Base-by-base conservation (phyloP, 92 coral and sea anemone genomes). In the Zoanthus gigantus region DNA sequence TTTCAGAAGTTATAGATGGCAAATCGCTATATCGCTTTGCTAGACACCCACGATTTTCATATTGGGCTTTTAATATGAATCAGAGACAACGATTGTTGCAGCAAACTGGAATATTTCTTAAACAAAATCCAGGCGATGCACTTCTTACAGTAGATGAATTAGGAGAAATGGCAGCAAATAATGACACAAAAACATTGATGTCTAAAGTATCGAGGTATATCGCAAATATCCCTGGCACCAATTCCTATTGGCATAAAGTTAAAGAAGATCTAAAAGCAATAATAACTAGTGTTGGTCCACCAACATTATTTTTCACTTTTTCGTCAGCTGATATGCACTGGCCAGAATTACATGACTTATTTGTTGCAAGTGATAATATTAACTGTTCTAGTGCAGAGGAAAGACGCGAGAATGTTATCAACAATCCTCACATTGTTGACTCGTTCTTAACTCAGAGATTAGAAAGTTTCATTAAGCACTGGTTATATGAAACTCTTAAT, bases 21-120 rank as follows among this genome's bases (percentile, higher is more conserved):
- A 84, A 83, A 89, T 91, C 92, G 94, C 71, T 86, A 10, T 92
- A 89, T 68, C 82, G 92, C 8, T 91, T 91, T 87, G 91, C 91
- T 18, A 74, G 65, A 47, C 93, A 87, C 68, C 92, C 89, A 30
- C 66, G 93, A 74, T 91, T 89, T 72, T 32, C 91, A 0, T 88
- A 74, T 48, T 90, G 90, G 93, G 90, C 83, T 16, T 88, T 90
- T 0, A 86, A 90, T 83, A 90, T 90, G 93, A 86, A 78, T 7
- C 90, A 86, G 14, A 90, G 90, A 73, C 86, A 86, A 30, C 77
- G 79, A 74, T 66, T 50, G 46, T 29, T 89, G 5, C 79, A 90
- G 74, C 93, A 90, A 86, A 90, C 57, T 89, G 93, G 84, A 16
- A 87, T 87, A 44, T 87, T 87, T 87, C 77, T 81, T 14, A 77